These are phyloP conservation scores for Epinephelus cyanopodus DNA, from an alignment of 2,113 vertebrate genomes.

Conservation along the genomic window DNA sequence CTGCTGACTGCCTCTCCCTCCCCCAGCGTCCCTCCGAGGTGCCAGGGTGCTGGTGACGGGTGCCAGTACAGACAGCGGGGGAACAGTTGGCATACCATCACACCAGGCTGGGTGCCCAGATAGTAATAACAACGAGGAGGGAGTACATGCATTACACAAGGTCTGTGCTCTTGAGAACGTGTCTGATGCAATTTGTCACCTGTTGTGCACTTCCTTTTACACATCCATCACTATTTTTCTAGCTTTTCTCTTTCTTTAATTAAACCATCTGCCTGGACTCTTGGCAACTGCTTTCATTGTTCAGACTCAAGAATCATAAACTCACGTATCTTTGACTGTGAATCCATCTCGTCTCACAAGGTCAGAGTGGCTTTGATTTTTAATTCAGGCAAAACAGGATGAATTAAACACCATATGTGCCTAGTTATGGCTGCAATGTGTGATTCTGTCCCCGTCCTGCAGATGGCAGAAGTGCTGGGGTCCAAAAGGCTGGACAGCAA, in stretches of 20 bases:
- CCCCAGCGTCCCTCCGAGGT: slow-evolving; percentile 77
- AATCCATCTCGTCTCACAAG: slow-evolving; percentile 22
- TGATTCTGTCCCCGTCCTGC: slow-evolving; percentile 14
- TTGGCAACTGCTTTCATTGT: slow-evolving; percentile 33
- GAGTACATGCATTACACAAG: slow-evolving; percentile 79
- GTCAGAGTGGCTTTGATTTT: slow-evolving; percentile 12
- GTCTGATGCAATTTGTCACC: slow-evolving; percentile 64
- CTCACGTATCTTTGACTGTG: slow-evolving; percentile 15
- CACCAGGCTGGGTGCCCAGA: slow-evolving; percentile 82
- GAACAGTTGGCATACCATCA: slow-evolving; percentile 89
- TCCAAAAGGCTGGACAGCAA: slow-evolving; percentile 59
- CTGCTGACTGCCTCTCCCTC: slow-evolving; percentile 46
- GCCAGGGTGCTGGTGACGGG: slow-evolving; percentile 81
- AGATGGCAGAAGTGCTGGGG: slow-evolving; percentile 80
- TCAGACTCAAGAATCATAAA: slow-evolving; percentile 16
- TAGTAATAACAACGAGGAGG: slow-evolving; percentile 85
- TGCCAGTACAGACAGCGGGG: slow-evolving; percentile 86
- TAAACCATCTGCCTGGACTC: slow-evolving; percentile 48
- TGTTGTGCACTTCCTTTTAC: slow-evolving; percentile 73
- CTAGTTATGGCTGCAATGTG: slow-evolving; percentile 3
- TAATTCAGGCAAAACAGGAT: slow-evolving; percentile 2
- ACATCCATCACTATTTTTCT: slow-evolving; percentile 53
- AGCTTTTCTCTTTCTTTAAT: slow-evolving; percentile 29
- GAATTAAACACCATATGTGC: slow-evolving; percentile 3
- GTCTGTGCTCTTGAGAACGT: slow-evolving; percentile 75